Base-by-base conservation (phyloP, 2,113 vertebrate genomes). In the Azemiops feae region DNA sequence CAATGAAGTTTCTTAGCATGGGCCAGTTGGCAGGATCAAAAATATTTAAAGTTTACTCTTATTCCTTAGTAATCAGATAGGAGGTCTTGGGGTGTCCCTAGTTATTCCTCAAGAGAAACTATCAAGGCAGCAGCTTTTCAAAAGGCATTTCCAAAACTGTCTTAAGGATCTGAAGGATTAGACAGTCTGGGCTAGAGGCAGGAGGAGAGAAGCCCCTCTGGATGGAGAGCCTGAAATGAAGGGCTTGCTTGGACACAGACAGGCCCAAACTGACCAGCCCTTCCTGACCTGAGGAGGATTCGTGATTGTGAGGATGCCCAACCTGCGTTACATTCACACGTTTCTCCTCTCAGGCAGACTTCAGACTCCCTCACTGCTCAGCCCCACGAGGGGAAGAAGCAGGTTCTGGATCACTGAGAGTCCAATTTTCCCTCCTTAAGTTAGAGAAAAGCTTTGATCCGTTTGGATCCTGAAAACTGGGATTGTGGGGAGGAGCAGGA, bases 81-180 rank as follows among this genome's bases (percentile, higher is more conserved):
- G 53, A 10, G 58, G 9, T 2, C 58, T 27, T 60, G 58, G 58
- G 25, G 9, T 27, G 60, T 60, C 11, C 23, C 25, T 30, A 1
- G 9, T 25, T 27, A 8, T 11, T 60, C 30, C 58, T 60, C 25
- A 54, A 30, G 60, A 69, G 60, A 69, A 69, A 69, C 10, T n/a
- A 11, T 11, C 27, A n/a, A 14, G 5, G 4, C 2, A 60, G 58
- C 58, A 60, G 25, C 58, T 12, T 60, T 60, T 11, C 58, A 4
- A 27, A 60, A 60, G 57, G 25, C 3, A 60, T 23, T 50, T 50
- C 47, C 47, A 27, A 27, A 60, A 60, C 23, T 23, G 5, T 22
- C 58, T n/a, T 27, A 57, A 0, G 23, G 23, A 10, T 58, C 25
- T 7, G 7, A 12, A n/a, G 0, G 0, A n/a, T 69, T 1, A n/a